Evolutionary conservation across 2,888 invertebrate genomes (phyloP).

Genomic region (Cordilura impudica): DNA sequence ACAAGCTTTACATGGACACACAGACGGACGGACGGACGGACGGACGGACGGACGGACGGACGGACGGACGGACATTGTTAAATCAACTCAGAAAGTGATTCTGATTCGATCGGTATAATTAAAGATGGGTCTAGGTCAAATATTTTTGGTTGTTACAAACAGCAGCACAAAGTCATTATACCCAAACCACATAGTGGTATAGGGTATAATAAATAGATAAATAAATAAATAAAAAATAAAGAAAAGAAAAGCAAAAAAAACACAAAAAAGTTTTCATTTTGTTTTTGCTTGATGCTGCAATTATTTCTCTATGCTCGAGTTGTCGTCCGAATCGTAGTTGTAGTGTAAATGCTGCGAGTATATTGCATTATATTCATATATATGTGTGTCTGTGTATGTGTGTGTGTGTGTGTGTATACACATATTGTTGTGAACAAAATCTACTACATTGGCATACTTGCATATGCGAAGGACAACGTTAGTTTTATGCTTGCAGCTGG

Average conservation of each 20-base stretch:
- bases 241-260: neutral
- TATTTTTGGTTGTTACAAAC: too few species aligned
- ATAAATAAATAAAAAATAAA: too few species aligned
- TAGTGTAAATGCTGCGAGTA: conserved; percentile 2
- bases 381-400: neutral
- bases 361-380: neutral
- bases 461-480: conserved; percentile 30
- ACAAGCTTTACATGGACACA: too few species aligned
- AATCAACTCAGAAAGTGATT: too few species aligned
- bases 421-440: neutral
- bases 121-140: too few species aligned
- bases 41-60: too few species aligned
- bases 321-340: neutral
- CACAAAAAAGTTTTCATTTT: conserved; percentile 11
- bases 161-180: too few species aligned
- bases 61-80: too few species aligned
- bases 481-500: conserved; percentile 33
- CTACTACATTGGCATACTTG: conserved; percentile 35
- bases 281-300: neutral
- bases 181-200: too few species aligned
- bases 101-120: too few species aligned
- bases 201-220: too few species aligned
- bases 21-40: too few species aligned
- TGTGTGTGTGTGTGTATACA: neutral
- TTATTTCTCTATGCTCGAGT: neutral